Evolutionary conservation across 1,140 invertebrate genomes (phyloP).

Genomic region (Papilio xuthus): DNA sequence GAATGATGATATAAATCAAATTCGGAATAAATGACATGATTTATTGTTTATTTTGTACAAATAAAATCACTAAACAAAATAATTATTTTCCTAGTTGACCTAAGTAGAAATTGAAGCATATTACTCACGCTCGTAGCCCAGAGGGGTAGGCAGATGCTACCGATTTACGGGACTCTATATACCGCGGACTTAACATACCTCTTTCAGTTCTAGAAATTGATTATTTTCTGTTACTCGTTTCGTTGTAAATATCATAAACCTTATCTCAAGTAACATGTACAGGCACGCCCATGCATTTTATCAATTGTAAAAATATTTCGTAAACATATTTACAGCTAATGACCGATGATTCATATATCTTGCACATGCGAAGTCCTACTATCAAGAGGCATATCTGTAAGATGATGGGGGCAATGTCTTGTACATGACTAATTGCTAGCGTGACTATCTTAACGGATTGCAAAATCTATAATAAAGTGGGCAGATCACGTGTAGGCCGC

Average conservation of each 20-base stretch:
- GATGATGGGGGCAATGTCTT: constrained; percentile 34
- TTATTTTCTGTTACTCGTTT: not conserved
- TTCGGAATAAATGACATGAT: no score
- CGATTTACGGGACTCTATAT: no score
- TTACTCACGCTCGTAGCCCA: no score
- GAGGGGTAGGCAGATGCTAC: no score
- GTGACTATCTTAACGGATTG: constrained; percentile 35
- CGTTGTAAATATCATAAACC: not conserved
- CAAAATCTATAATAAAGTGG: constrained; percentile 38
- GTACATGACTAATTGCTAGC: constrained; percentile 34
- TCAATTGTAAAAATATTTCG: constrained; percentile 51
- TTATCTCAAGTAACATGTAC: constrained; percentile 30
- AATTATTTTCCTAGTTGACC: no score
- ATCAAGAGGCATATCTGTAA: constrained; percentile 32
- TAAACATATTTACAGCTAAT: constrained; percentile 52
- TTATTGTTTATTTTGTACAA: no score
- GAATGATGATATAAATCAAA: no score
- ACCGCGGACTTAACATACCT: no score
- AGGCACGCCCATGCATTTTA: constrained; percentile 43
- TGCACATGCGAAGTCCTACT: constrained; percentile 44
- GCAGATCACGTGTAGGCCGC: constrained; percentile 24
- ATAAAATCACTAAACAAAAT: no score
- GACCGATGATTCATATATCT: constrained; percentile 52
- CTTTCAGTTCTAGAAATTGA: no score
- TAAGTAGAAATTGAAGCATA: not conserved